These are phyloP conservation scores for Teleogryllus occipitalis DNA, from an alignment of 1,140 invertebrate species.

Conservation along the genomic window DNA sequence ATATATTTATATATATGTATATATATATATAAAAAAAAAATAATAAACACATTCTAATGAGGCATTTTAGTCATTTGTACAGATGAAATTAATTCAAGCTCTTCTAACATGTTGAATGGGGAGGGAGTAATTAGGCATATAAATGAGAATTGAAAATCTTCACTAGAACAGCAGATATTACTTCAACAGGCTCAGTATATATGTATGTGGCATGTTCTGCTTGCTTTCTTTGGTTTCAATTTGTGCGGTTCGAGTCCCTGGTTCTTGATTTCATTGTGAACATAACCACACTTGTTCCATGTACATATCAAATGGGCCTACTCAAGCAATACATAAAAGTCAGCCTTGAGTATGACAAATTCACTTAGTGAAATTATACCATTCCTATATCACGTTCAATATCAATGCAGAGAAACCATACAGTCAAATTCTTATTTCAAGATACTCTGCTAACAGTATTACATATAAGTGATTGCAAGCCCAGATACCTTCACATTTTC, in stretches of 20 bases:
- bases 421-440: neutral
- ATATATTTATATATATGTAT: neutral
- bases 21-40: neutral
- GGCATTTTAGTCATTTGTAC: neutral
- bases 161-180: neutral
- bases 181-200: neutral
- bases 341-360: neutral
- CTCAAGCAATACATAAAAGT: neutral
- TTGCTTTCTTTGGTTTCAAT: neutral
- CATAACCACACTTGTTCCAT: neutral
- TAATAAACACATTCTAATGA: neutral
- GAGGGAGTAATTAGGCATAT: neutral
- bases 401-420: neutral
- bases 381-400: neutral
- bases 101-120: neutral
- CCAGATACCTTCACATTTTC: conserved; percentile 4
- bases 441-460: neutral
- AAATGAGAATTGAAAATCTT: neutral
- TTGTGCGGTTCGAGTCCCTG: conserved; percentile 2
- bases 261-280: neutral
- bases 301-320: neutral
- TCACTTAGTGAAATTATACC: neutral
- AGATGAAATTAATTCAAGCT: neutral
- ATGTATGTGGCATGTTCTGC: neutral
- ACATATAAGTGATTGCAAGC: neutral